Base-by-base conservation (phyloP, 2,113 vertebrate genomes). In the Embiotoca jacksoni region DNA sequence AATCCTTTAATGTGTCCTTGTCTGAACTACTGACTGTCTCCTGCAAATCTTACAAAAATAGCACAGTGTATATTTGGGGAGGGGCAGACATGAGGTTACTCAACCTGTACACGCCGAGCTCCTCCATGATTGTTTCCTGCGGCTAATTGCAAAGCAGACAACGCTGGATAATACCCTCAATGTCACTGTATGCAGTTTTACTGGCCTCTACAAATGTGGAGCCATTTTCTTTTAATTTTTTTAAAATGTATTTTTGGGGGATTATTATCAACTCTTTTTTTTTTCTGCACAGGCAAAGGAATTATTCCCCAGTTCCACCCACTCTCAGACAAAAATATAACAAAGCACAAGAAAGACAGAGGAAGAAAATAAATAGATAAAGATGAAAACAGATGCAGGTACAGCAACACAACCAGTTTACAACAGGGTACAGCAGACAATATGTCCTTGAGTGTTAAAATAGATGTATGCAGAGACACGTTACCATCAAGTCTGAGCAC, bases 1-100 rank as follows among this genome's bases (percentile, higher is more conserved):
- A 77, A 85, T 74, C 62, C 78, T 85, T 79, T 79, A 52, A 84
- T 91, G 83, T 81, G 87, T 81, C 83, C 85, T 84, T 77, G 74
- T 79, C 79, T 83, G 72, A 82, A 77, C 54, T 6, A 5, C 37
- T 16, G 39, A 71, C 62, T 65, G 50, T 69, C 68, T 88, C 52
- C 55, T 66, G 64, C 55, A 53, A 39, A 75, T 46, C 69, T 67
- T 78, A 79, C 73, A 62, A 81, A 89, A 88, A 88, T 89, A 83
- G 82, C 81, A 33, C 35, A 35, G 30, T 74, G 70, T 9, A 80
- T 61, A 65, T 69, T 44, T 13, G 37, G 73, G 69, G 59, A 54
- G 49, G 30, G 23, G 52, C 11, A 62, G 52, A 33, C 57, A 58
- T 63, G 10, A 61, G 50, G 58, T 85, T 58, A 76, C 65, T 75